Percentiles rank a stretch among this genome's conserved stretches.
These are phyloP conservation scores for Neodiprion virginianus DNA, from an alignment of 1,140 invertebrate genomes.

Conservation along the genomic window DNA sequence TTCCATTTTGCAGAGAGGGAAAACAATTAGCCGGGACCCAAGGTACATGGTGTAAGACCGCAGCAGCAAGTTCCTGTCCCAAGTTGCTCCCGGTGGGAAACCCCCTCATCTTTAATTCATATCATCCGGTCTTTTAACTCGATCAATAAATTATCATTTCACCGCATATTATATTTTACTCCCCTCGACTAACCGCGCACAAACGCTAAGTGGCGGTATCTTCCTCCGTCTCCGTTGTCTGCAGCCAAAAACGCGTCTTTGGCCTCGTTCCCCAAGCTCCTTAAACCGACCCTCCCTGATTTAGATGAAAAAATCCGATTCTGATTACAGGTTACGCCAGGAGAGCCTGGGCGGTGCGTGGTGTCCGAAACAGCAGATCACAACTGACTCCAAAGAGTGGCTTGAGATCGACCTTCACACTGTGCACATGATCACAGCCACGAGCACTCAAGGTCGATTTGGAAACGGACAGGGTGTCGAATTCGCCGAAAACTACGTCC, in stretches of 20 bases:
- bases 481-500: slow-evolving; percentile 76
- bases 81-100: not conserved
- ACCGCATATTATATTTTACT: slow-evolving; percentile 37
- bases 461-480: slow-evolving; percentile 86
- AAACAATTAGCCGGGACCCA: not conserved
- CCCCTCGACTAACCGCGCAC: too few species aligned
- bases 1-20: not conserved
- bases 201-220: not conserved
- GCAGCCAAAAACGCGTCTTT: slow-evolving; percentile 36
- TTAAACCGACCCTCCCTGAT: slow-evolving; percentile 10
- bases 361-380: slow-evolving; percentile 81
- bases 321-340: slow-evolving; percentile 71
- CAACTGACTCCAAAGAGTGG: slow-evolving; percentile 77
- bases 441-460: slow-evolving; percentile 84
- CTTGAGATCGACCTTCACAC: slow-evolving; percentile 78
- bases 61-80: not conserved
- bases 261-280: slow-evolving; percentile 32
- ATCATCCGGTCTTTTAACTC: slow-evolving; percentile 52
- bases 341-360: slow-evolving; percentile 84
- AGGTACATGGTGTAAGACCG: not conserved
- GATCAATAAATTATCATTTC: slow-evolving; percentile 63
- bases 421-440: slow-evolving; percentile 78
- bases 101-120: slow-evolving; percentile 61
- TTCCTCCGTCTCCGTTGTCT: not conserved
- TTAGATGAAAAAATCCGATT: slow-evolving; percentile 12